These are phyloP conservation scores for Alexandromys fortis DNA, from an alignment of 2,113 vertebrate species.

Conservation along the genomic window DNA sequence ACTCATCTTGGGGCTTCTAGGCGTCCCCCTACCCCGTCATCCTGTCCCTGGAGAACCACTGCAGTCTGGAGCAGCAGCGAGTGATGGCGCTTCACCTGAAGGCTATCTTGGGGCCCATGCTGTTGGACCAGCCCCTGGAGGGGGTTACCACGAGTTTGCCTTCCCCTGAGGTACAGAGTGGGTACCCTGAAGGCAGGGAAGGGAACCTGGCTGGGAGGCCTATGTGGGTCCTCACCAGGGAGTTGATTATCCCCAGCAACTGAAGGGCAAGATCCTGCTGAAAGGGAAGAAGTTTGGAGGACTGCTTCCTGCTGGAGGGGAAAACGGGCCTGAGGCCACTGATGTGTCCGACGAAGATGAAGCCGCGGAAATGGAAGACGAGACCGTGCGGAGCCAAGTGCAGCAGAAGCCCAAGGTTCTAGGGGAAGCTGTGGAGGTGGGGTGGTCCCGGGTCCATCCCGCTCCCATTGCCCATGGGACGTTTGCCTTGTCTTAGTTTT, in stretches of 20 bases:
- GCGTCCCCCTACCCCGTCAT: constrained; percentile 94
- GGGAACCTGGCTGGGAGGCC: not conserved
- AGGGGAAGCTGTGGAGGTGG: constrained; percentile 78
- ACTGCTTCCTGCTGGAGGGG: constrained; percentile 82
- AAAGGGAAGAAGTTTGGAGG: constrained; percentile 96
- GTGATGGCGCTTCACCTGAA: constrained; percentile 92
- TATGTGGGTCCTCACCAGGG: not conserved
- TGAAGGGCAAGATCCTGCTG: constrained; percentile 93
- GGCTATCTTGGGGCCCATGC: constrained; percentile 90
- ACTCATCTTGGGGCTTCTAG: constrained; percentile 79
- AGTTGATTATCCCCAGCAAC: constrained; percentile 85
- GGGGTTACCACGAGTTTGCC: constrained; percentile 88
- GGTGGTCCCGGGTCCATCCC: constrained; percentile 38
- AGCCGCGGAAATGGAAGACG: constrained; percentile 92
- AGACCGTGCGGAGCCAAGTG: constrained; percentile 84
- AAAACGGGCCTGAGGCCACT: constrained; percentile 86
- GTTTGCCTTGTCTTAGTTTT: not conserved
- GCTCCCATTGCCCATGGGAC: not conserved
- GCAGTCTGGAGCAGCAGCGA: constrained; percentile 92
- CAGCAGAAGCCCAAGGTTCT: constrained; percentile 84
- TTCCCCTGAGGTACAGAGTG: constrained; percentile 91
- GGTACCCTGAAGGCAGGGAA: not conserved
- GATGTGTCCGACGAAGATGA: constrained; percentile 97
- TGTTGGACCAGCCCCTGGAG: constrained; percentile 89
- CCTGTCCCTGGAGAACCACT: constrained; percentile 98